Base-by-base conservation (phyloP, 1,140 invertebrate genomes). In the Megalonaias nervosa region DNA sequence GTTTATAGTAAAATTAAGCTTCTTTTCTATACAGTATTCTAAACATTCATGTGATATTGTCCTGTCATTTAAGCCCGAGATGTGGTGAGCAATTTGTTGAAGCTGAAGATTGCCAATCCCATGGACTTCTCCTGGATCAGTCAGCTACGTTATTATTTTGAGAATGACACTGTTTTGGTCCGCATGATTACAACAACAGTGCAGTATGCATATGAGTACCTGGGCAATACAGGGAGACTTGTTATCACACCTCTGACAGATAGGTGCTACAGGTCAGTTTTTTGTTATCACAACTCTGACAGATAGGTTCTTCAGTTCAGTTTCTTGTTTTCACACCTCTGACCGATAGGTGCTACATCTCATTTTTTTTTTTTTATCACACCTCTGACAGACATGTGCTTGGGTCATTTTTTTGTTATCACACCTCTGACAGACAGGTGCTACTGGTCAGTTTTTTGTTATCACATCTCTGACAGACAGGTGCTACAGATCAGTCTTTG, bases 21-120 rank as follows among this genome's bases (percentile, higher is more conserved):
- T 48, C 38, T 48, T 48, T 4, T 6, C 4, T 48, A 48, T 48
- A 48, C 38, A 9, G 6, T 48, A 48, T 48, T 48, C 38, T 6
- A 48, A 48, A 48, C 6, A 38, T 38, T 38, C 6, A 6, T 48
- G 38, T 48, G 6, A 48, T 48, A 48, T 48, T 48, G 38, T 48
- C 38, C 6, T 48, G 11, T 48, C 38, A 48, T 48, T 48, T 48
- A 9, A 96, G 95, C 95, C 74, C 93, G 96, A 62, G 97, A 98
- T 87, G 95, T 98, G 60, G 93, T 97, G 0, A 74, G 84, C 23
- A 86, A 87, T 23, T 75, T 91, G 59, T 65, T 79, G 57, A 67
- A 85, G n/a, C 69, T 80, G 16, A 75, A 85, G 19, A 84, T 86
- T 9, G 77, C 76, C 14, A 83, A 75, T 67, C 79, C 84, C 0